Conservation (phyloP, 2,113 vertebrate genomes). For the Cervus canadensis region DNA sequence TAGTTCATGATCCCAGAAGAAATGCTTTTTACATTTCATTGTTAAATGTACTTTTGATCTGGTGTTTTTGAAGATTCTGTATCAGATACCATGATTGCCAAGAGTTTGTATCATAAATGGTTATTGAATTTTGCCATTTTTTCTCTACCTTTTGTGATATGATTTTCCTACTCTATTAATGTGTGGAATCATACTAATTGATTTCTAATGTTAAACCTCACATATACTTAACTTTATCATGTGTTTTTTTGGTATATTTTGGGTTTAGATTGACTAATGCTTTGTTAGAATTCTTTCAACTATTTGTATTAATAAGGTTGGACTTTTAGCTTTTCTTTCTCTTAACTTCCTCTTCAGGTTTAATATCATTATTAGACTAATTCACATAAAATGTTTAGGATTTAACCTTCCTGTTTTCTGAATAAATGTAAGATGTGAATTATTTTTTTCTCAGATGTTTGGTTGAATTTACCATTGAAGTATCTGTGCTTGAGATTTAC, state of each 20-base stretch:
- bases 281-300: neutral
- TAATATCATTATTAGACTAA: neutral
- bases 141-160: neutral
- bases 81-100: neutral
- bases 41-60: neutral
- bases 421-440: neutral
- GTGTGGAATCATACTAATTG: neutral
- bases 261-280: neutral
- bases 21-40: neutral
- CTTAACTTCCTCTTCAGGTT: neutral
- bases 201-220: neutral
- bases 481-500: neutral
- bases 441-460: neutral
- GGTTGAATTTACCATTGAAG: neutral
- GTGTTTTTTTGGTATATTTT: neutral
- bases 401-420: neutral
- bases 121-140: neutral
- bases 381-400: neutral
- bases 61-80: neutral
- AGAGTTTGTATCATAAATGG: neutral
- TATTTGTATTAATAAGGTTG: neutral
- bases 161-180: neutral
- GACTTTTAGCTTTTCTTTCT: neutral
- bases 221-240: neutral
- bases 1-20: neutral